Conservation (phyloP, 2,888 invertebrate species). For the Artemia sinica region DNA sequence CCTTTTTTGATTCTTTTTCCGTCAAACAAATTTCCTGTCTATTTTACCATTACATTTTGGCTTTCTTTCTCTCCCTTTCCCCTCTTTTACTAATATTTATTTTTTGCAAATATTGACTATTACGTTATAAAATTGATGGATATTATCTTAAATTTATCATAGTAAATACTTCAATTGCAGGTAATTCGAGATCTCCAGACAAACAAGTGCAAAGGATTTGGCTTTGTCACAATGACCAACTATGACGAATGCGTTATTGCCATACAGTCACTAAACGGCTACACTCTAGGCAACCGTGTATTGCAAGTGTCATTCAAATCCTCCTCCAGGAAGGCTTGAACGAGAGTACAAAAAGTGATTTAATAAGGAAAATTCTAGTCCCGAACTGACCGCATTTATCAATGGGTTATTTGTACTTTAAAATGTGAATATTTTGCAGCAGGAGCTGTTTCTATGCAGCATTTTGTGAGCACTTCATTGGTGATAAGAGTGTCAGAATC, state of each 20-base stretch:
- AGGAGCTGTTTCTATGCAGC: too few species aligned
- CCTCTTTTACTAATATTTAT: too few species aligned
- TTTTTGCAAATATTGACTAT: too few species aligned
- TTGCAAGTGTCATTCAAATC: constrained; percentile 89
- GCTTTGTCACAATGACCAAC: constrained; percentile 95
- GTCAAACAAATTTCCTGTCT: too few species aligned
- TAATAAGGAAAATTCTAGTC: background rate
- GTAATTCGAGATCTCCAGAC: constrained; percentile 86
- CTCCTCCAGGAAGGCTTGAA: constrained; percentile 13
- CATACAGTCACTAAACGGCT: constrained; percentile 88
- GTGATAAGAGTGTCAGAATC: too few species aligned
- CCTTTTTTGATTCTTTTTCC: too few species aligned
- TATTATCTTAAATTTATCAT: too few species aligned
- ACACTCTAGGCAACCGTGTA: constrained; percentile 81
- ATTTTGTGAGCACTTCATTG: too few species aligned
- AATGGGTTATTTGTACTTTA: constrained; percentile 10
- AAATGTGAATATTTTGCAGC: background rate
- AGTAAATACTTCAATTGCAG: constrained; percentile 26
- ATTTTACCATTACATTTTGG: too few species aligned
- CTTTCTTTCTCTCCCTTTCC: too few species aligned
- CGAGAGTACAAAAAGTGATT: constrained; percentile 12
- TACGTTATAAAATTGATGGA: too few species aligned
- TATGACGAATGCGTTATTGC: constrained; percentile 92
- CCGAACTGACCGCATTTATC: background rate
- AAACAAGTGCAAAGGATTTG: constrained; percentile 95